Conservation (phyloP, 2,113 vertebrate genomes). For the Sylvia atricapilla region DNA sequence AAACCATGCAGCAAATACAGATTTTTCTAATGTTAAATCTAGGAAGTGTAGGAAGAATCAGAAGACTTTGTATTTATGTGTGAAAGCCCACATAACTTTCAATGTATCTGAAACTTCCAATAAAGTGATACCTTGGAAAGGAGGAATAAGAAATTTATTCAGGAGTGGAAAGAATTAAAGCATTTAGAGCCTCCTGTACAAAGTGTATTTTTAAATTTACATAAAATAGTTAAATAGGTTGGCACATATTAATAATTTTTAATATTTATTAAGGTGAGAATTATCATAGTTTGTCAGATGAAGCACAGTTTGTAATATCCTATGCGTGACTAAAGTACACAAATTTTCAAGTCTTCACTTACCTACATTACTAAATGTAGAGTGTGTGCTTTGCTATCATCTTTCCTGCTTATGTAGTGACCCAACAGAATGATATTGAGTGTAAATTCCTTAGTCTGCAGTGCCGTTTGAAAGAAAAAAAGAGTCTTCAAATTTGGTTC, state of each 20-base stretch:
- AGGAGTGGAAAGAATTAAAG: background rate
- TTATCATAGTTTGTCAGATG: background rate
- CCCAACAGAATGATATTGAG: fast-evolving
- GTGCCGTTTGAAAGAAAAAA: background rate
- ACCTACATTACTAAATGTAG: background rate
- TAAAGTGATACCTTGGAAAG: background rate
- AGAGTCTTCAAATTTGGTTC: background rate
- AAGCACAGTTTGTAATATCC: background rate
- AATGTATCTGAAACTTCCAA: background rate
- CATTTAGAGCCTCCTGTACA: background rate
- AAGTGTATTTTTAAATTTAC: background rate
- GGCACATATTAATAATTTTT: background rate
- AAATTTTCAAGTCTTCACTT: background rate
- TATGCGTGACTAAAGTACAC: background rate
- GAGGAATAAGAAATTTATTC: background rate
- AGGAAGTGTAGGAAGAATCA: background rate
- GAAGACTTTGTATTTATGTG: fast-evolving
- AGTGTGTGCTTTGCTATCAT: background rate
- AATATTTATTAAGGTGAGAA: background rate
- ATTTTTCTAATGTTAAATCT: background rate
- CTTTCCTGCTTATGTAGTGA: background rate
- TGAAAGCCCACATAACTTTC: background rate
- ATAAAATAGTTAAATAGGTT: background rate
- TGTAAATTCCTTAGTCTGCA: background rate
- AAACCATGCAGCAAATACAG: background rate